These are phyloP conservation scores for Onychorhynchus coronatus DNA, from an alignment of 2,113 vertebrate species.

Conservation along the genomic window DNA sequence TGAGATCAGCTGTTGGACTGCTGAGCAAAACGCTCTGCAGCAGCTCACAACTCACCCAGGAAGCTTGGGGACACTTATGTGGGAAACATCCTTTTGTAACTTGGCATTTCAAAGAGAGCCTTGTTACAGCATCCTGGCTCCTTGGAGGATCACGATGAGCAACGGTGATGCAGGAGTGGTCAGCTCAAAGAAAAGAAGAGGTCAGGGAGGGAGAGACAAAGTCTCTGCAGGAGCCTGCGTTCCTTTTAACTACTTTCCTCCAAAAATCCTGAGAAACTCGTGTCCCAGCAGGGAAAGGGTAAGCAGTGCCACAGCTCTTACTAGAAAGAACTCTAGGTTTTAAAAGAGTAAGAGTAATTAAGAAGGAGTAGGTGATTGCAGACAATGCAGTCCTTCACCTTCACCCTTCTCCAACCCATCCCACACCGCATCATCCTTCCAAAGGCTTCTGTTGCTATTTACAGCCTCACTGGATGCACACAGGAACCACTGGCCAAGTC, in stretches of 20 bases:
- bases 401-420: neutral
- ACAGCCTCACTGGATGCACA: neutral
- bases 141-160: neutral
- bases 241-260: neutral
- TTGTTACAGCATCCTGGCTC: neutral
- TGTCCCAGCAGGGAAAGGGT: neutral
- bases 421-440: neutral
- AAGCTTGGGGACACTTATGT: slow-evolving; percentile 3
- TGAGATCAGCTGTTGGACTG: slow-evolving; percentile 36
- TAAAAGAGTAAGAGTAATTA: neutral
- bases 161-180: neutral
- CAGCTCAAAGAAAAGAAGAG: neutral
- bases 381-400: neutral
- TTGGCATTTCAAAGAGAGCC: neutral
- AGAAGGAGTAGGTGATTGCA: neutral
- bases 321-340: neutral
- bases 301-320: neutral
- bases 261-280: neutral
- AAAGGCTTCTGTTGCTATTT: neutral
- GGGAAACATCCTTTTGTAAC: neutral
- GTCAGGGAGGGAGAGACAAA: neutral
- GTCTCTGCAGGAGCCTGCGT: neutral
- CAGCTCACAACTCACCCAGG: neutral
- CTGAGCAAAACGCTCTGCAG: neutral
- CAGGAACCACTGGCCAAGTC: neutral